Evolutionary conservation across 1,140 invertebrate genomes (phyloP).

Genomic region (Rhyzopertha dominica): DNA sequence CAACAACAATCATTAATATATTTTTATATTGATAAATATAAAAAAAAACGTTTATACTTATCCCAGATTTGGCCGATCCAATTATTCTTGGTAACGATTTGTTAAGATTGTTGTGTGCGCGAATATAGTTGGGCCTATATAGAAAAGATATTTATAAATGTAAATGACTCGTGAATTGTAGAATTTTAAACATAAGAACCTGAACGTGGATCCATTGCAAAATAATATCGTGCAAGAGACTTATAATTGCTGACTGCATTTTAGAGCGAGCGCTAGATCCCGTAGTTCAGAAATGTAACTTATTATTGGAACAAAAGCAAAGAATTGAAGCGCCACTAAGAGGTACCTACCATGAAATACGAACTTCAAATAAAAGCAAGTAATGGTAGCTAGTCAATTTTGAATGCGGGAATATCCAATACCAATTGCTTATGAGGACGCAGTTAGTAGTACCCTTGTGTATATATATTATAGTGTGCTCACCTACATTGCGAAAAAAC

Average conservation of each 20-base stretch:
- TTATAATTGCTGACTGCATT: too few relatives aligned
- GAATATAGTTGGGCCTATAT: not conserved
- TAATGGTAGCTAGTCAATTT: constrained; percentile 1
- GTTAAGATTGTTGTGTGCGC: not conserved
- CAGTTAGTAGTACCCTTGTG: not conserved
- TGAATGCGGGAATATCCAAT: constrained; percentile 4
- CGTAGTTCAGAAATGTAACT: too few relatives aligned
- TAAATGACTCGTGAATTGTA: not conserved
- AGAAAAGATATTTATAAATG: not conserved
- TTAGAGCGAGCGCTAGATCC: too few relatives aligned
- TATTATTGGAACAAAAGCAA: not conserved
- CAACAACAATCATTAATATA: constrained; percentile 1
- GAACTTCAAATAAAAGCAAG: constrained; percentile 2
- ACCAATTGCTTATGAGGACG: constrained; percentile 1
- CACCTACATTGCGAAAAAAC: too few relatives aligned
- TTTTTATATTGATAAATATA: constrained; percentile 1
- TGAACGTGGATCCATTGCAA: too few relatives aligned
- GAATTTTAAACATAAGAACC: too few relatives aligned
- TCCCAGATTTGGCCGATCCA: not conserved
- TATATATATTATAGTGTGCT: too few relatives aligned
- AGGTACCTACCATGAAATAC: constrained; percentile 1
- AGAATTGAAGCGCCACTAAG: not conserved
- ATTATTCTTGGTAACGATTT: constrained; percentile 4
- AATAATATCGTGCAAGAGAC: too few relatives aligned
- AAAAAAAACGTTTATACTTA: not conserved